These are phyloP conservation scores for Sparus aurata DNA, from an alignment of 2,797 vertebrate genomes.

Conservation along the genomic window DNA sequence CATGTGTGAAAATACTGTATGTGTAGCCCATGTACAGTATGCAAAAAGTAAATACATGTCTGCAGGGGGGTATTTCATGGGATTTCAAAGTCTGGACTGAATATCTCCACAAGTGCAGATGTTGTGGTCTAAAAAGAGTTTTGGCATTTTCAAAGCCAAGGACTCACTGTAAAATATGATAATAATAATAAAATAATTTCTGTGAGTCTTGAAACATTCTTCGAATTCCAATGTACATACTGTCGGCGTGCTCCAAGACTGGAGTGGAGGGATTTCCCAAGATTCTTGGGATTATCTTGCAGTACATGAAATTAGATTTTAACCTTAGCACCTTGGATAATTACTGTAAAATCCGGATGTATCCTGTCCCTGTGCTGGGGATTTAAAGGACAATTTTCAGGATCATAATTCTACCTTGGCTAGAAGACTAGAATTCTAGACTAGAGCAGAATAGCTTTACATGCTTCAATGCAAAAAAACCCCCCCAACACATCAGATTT, in stretches of 20 bases:
- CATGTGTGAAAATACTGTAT: not conserved
- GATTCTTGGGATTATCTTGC: not conserved
- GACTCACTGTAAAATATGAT: not conserved
- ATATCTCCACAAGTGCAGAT: not conserved
- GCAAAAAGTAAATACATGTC: not conserved
- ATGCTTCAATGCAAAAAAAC: too few relatives aligned
- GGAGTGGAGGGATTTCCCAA: not conserved
- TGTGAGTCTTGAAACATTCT: not conserved
- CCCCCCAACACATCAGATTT: too few relatives aligned
- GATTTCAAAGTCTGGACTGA: conserved; percentile 14
- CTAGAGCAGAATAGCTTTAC: too few relatives aligned
- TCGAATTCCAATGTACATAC: not conserved
- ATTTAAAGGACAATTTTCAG: not conserved
- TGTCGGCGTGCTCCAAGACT: not conserved
- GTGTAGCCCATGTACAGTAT: not conserved
- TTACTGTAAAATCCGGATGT: not conserved
- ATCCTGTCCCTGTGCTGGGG: not conserved
- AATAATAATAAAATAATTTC: too few relatives aligned
- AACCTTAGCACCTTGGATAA: not conserved
- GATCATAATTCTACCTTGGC: too few relatives aligned
- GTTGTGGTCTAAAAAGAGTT: conserved; percentile 6
- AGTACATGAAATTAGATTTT: not conserved
- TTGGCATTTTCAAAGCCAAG: not conserved
- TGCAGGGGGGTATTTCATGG: conserved; percentile 9
- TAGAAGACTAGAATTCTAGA: too few relatives aligned